These are phyloP conservation scores for Porphyrio hochstetteri DNA, from an alignment of 2,113 vertebrate species.

Conservation along the genomic window DNA sequence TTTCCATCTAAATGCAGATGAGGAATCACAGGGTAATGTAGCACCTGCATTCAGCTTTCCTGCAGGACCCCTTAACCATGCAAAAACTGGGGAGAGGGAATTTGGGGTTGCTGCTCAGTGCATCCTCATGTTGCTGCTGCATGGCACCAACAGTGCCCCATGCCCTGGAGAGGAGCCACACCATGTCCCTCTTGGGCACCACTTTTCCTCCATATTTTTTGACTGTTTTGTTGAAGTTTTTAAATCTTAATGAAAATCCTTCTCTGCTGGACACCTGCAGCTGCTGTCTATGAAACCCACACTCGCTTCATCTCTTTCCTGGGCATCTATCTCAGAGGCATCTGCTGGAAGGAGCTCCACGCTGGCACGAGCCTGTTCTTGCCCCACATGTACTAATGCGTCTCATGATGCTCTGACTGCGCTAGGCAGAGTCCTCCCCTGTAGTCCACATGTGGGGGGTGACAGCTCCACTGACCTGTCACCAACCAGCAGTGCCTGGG, in stretches of 20 bases:
- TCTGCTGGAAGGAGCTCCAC: not conserved
- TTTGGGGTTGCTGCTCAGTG: not conserved
- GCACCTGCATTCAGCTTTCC: not conserved
- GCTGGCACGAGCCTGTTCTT: not conserved
- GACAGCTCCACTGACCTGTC: not conserved
- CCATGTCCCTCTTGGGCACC: not conserved
- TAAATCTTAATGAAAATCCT: not conserved
- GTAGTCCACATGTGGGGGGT: not conserved
- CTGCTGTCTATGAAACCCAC: not conserved
- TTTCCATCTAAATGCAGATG: not conserved
- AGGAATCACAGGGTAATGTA: not conserved
- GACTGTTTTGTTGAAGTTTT: fast-evolving
- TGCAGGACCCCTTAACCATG: not conserved
- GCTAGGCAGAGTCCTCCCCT: not conserved
- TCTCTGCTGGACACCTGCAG: not conserved
- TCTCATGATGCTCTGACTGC: fast-evolving
- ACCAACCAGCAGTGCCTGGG: not conserved
- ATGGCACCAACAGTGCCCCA: fast-evolving
- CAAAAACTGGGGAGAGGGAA: not conserved
- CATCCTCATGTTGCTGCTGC: not conserved
- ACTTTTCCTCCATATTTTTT: not conserved
- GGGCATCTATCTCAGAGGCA: not conserved
- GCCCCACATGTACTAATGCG: not conserved
- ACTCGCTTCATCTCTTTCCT: not conserved
- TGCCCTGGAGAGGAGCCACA: not conserved